Evolutionary conservation across 2,888 invertebrate species (phyloP), one percentile per base, ranked within the genome.

Genomic region (Epiblema foenella): DNA sequence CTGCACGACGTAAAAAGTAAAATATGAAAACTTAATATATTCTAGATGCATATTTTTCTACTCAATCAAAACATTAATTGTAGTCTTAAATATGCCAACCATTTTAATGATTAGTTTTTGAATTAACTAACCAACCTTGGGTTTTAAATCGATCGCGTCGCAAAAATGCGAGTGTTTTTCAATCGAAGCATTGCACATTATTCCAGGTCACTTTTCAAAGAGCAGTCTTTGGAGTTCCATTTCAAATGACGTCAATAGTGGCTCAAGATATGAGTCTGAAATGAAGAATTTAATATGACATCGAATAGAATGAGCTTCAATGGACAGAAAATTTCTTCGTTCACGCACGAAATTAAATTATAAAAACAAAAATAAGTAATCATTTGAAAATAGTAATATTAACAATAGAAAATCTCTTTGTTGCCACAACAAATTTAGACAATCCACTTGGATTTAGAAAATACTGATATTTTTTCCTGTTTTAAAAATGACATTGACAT

Each of bases 191-290:
- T 11, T 52, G 20, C 15, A 51, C 46, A n/a, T 37, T n/a, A 62
- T 69, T 69, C 39, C 57, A 63, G 63, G 63, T 64, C 57, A 64
- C 24, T 51, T 58, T 57, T 57, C 69, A 57, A 63, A 64, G 63
- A 57, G 49, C 11, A 37, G 37, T 24, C 66, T 57, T 57, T 57
- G 11, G 42, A 62, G 46, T 62, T 62, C 52, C n/a, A 37, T 63
- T 37, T 46, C 49, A 37, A 33, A 37, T 39, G 17, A 29, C 18
- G 20, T 68, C 59, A 52, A 59, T 42, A 68, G 42, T 20, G 7
- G 42, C 10, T 39, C 8, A 9, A 18, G n/a, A 49, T 17, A 63
- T n/a, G n/a, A n/a, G 63, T 57, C 57, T 17, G 37, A 9, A 60
- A 24, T 39, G 17, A 69, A 12, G 20, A 49, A 49, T 51, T 17